Conservation (phyloP, 2,888 invertebrate species). For the Cryptus armator region DNA sequence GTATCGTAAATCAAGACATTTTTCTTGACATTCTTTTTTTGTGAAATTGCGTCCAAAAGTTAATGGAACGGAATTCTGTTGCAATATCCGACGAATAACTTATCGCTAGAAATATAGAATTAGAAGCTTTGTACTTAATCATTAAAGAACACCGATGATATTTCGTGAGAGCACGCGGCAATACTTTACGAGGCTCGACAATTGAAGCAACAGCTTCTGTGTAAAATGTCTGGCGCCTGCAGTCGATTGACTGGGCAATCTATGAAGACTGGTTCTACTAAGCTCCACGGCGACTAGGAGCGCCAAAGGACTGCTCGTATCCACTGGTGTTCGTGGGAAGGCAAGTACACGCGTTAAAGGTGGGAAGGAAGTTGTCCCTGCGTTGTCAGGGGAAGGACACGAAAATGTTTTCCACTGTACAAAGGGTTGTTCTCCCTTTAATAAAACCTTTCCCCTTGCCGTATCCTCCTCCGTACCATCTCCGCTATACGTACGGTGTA, state of each 20-base stretch:
- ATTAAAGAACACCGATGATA: background rate
- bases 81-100: too few relatives aligned
- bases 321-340: background rate
- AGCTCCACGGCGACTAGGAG: background rate
- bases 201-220: background rate
- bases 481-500: background rate
- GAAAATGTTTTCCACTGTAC: background rate
- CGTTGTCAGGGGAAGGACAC: background rate
- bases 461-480: conserved; percentile 24
- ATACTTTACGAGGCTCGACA: background rate
- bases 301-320: background rate
- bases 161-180: background rate
- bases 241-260: background rate
- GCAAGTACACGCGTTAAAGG: background rate
- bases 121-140: too few relatives aligned
- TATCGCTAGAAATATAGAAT: too few relatives aligned
- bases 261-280: background rate
- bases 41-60: too few relatives aligned
- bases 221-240: conserved; percentile 6
- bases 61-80: too few relatives aligned
- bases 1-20: too few relatives aligned
- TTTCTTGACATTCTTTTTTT: too few relatives aligned
- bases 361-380: background rate
- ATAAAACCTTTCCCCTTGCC: conserved; percentile 41
- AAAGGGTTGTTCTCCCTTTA: conserved; percentile 47